Conservation (phyloP, 2,888 invertebrate species). For the Pegoplata infirma region DNA sequence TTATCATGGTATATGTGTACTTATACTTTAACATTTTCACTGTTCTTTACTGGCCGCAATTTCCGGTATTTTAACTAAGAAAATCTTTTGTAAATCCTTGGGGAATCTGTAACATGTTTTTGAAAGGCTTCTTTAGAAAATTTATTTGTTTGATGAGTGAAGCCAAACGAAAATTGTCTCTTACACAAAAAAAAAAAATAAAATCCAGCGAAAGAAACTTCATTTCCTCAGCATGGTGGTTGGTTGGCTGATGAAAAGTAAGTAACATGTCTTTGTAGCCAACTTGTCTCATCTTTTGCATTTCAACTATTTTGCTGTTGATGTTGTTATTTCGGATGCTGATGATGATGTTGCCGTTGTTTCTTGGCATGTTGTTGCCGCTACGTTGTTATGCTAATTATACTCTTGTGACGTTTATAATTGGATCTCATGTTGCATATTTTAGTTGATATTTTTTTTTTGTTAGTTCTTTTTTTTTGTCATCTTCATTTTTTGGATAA, state of each 20-base stretch:
- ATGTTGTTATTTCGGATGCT: conserved; percentile 3
- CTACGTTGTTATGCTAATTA: conserved; percentile 73
- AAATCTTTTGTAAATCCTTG: conserved; percentile 45
- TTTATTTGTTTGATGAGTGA: conserved; percentile 43
- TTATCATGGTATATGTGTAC: too few relatives aligned
- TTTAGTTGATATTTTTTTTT: conserved; percentile 26
- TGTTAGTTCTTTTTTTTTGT: neutral
- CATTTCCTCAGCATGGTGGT: conserved; percentile 49
- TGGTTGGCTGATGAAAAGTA: too few relatives aligned
- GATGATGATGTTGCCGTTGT: conserved; percentile 22
- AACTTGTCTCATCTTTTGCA: conserved; percentile 26
- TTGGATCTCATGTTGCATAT: conserved; percentile 74
- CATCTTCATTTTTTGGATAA: neutral
- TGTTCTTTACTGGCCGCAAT: conserved; percentile 56
- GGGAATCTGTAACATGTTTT: conserved; percentile 52
- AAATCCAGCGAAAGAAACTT: conserved; percentile 20
- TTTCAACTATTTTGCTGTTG: neutral
- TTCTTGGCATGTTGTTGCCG: conserved; percentile 11
- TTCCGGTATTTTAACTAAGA: conserved; percentile 56
- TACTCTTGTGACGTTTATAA: conserved; percentile 72
- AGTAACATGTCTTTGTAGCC: conserved; percentile 41
- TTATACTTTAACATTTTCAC: too few relatives aligned
- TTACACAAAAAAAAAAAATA: conserved; percentile 12
- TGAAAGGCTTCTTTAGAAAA: conserved; percentile 50
- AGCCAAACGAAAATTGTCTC: conserved; percentile 41